A percentile compares a stretch with the other conserved stretches of the same genome.
phyloP scores from a whole-genome alignment of 2,113 vertebrate genomes.

The Anhinga rufa region DNA sequence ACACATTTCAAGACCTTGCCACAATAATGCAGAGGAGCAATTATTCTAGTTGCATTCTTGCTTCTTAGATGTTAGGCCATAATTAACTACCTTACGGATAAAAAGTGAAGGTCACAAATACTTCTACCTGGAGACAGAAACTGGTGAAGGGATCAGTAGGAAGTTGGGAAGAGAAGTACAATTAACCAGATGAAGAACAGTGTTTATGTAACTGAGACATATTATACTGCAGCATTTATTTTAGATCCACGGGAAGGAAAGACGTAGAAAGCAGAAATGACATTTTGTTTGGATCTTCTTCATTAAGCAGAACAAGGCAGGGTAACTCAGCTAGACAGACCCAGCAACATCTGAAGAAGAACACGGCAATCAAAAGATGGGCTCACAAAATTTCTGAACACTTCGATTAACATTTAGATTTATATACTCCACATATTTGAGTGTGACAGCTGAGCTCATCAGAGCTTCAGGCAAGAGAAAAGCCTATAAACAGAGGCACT shows the following conservation, averaged over 20 bases:
- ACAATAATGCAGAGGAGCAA: neutral
- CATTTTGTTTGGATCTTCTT: neutral
- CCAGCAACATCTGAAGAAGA: neutral
- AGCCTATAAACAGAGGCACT: rapidly evolving
- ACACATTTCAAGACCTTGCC: neutral
- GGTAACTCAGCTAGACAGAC: neutral
- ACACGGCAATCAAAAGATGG: neutral
- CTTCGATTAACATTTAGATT: neutral
- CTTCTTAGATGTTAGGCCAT: neutral
- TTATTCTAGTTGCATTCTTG: neutral
- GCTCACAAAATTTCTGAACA: neutral
- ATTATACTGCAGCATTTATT: neutral
- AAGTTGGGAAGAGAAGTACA: neutral
- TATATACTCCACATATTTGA: neutral
- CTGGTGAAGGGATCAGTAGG: neutral
- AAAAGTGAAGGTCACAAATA: neutral
- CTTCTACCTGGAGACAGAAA: neutral
- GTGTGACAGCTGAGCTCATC: neutral
- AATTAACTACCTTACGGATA: neutral
- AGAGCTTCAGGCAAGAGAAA: neutral
- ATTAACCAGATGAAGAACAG: neutral
- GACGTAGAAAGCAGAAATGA: neutral
- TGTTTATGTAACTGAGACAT: neutral
- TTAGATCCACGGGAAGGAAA: neutral
- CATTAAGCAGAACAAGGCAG: neutral